phyloP scores from a whole-genome alignment of 2,888 invertebrate species.

The Phyllotreta striolata region DNA sequence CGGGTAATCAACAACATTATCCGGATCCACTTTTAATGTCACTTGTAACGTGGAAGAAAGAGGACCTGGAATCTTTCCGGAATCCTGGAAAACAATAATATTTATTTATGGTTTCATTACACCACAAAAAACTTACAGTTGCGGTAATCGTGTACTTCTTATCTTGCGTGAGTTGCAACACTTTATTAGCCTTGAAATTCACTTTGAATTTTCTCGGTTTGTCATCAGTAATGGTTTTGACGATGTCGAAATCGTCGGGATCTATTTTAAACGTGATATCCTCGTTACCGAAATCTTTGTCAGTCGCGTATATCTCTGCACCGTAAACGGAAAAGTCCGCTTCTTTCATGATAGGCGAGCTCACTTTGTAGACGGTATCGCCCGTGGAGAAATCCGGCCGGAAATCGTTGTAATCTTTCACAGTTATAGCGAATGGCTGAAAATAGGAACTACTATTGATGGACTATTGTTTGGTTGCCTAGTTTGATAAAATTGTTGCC shows the following conservation, averaged over 20 bases:
- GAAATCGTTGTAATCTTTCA: slow-evolving; percentile 65
- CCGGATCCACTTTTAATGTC: slow-evolving; percentile 57
- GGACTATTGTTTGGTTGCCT: not conserved
- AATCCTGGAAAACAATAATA: slow-evolving; percentile 42
- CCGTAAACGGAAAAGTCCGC: slow-evolving; percentile 61
- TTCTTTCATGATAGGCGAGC: slow-evolving; percentile 62
- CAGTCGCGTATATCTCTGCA: slow-evolving; percentile 60
- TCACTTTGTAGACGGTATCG: slow-evolving; percentile 57
- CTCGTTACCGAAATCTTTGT: slow-evolving; percentile 65
- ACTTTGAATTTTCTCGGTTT: slow-evolving; percentile 44
- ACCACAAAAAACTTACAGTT: slow-evolving; percentile 46
- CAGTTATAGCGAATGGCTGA: slow-evolving; percentile 59
- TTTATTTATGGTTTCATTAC: not conserved
- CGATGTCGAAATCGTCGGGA: slow-evolving; percentile 45
- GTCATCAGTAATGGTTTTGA: slow-evolving; percentile 13
- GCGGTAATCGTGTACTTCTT: slow-evolving; percentile 47
- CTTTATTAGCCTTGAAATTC: slow-evolving; percentile 39
- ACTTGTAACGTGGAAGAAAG: slow-evolving; percentile 43
- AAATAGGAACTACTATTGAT: slow-evolving; percentile 46
- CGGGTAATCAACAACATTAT: slow-evolving; percentile 61
- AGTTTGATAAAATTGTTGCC: not conserved
- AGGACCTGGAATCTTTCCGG: slow-evolving; percentile 33
- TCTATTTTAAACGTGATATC: slow-evolving; percentile 46
- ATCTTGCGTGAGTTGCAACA: slow-evolving; percentile 36
- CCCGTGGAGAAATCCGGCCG: slow-evolving; percentile 59